Percentiles rank a stretch among this genome's conserved stretches.
Evolutionary conservation across 2,888 invertebrate genomes (phyloP).

Genomic region (Apotomis turbidana): DNA sequence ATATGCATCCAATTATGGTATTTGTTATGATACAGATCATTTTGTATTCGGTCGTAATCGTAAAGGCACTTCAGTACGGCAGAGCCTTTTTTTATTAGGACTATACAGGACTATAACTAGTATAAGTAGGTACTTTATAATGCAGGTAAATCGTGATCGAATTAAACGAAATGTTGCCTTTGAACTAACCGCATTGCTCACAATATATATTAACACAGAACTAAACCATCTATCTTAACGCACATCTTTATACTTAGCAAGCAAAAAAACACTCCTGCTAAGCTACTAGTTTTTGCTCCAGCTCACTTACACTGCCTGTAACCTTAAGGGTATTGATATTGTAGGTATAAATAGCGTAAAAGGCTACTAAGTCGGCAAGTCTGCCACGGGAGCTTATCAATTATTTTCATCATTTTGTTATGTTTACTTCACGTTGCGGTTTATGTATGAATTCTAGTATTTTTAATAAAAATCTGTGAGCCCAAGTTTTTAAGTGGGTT

Average conservation of each 20-base stretch:
- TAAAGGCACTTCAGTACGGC: no score
- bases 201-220: conserved; percentile 15
- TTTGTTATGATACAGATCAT: no score
- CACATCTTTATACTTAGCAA: conserved; percentile 11
- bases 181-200: not conserved
- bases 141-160: no score
- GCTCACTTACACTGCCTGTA: conserved; percentile 29
- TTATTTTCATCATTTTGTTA: conserved; percentile 4
- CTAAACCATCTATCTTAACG: conserved; percentile 7
- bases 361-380: conserved; percentile 15
- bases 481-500: no score
- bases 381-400: conserved; percentile 8
- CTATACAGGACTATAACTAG: no score
- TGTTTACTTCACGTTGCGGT: not conserved
- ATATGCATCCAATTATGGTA: no score
- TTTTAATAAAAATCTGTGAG: no score
- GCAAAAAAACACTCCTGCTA: conserved; percentile 28
- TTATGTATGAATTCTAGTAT: not conserved
- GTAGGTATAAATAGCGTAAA: conserved; percentile 29
- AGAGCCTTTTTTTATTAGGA: no score
- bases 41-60: no score
- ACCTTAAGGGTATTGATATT: conserved; percentile 31
- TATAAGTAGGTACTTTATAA: no score
- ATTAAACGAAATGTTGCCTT: no score
- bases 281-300: conserved; percentile 35